A percentile compares a stretch with the other conserved stretches of the same genome.
phyloP scores from a whole-genome alignment of 2,888 invertebrate genomes.

The Altica lythri region DNA sequence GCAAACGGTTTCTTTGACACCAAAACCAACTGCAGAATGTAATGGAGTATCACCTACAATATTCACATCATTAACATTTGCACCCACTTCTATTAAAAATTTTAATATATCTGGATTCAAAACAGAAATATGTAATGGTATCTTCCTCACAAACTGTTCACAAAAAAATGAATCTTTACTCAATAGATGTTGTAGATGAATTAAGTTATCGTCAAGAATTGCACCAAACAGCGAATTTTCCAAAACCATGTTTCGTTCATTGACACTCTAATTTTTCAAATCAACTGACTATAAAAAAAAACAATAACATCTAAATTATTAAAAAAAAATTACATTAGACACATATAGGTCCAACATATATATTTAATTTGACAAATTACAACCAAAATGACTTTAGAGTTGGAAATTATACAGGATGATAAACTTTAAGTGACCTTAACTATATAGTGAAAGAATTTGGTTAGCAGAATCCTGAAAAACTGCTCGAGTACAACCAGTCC shows the following conservation, averaged over 20 bases:
- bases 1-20: background rate
- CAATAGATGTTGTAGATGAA: background rate
- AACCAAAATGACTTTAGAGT: no score
- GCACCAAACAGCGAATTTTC: conserved; percentile 4
- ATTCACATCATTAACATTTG: background rate
- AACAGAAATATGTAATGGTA: background rate
- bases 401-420: no score
- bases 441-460: no score
- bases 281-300: no score
- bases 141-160: background rate
- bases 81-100: conserved; percentile 5
- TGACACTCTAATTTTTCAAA: no score
- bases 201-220: conserved; percentile 1
- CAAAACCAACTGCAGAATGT: background rate
- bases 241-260: background rate
- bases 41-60: background rate
- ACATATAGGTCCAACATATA: no score
- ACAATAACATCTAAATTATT: no score
- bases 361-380: no score
- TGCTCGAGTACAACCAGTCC: no score
- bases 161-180: background rate
- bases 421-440: no score
- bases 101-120: background rate
- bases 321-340: no score
- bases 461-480: no score